These are phyloP conservation scores for Hephaestus fuliginosus DNA, from an alignment of 2,797 vertebrate species.

Conservation along the genomic window DNA sequence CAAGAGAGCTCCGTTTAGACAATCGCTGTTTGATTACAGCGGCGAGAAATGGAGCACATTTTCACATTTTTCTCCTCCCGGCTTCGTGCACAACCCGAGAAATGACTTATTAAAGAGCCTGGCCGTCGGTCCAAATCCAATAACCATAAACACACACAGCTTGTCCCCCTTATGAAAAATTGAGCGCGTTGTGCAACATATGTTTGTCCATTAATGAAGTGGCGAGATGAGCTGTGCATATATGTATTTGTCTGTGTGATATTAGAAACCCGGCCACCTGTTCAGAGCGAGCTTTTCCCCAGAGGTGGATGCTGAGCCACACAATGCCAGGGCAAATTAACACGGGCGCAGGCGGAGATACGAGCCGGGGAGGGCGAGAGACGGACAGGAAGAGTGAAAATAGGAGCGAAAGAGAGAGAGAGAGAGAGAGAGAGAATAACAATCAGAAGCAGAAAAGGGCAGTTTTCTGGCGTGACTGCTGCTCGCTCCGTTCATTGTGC, in stretches of 20 bases:
- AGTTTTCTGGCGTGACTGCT: neutral
- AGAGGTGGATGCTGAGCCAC: conserved; percentile 24
- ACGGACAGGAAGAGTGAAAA: conserved; percentile 3
- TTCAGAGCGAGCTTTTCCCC: conserved; percentile 31
- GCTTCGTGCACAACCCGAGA: neutral
- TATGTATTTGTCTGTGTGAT: neutral
- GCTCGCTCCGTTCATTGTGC: neutral
- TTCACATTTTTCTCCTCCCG: neutral
- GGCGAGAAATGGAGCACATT: neutral
- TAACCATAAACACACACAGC: conserved; percentile 42
- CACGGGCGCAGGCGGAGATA: conserved; percentile 13
- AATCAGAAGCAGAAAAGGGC: neutral
- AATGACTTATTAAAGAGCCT: conserved; percentile 2
- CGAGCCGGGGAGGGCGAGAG: conserved; percentile 15
- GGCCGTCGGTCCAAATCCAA: conserved; percentile 16
- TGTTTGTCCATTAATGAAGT: conserved; percentile 3
- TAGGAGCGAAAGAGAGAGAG: conserved; percentile 1
- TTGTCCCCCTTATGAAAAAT: conserved; percentile 5
- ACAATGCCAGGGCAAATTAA: conserved; percentile 39
- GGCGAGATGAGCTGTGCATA: neutral
- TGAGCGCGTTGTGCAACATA: conserved; percentile 5
- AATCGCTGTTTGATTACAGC: neutral
- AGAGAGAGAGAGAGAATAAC: neutral
- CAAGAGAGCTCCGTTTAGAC: neutral
- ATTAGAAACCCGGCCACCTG: conserved; percentile 38